A percentile compares a stretch with the other conserved stretches of the same genome.
Evolutionary conservation across 2,113 vertebrate genomes (phyloP).

Genomic region (Ciconia maguari): DNA sequence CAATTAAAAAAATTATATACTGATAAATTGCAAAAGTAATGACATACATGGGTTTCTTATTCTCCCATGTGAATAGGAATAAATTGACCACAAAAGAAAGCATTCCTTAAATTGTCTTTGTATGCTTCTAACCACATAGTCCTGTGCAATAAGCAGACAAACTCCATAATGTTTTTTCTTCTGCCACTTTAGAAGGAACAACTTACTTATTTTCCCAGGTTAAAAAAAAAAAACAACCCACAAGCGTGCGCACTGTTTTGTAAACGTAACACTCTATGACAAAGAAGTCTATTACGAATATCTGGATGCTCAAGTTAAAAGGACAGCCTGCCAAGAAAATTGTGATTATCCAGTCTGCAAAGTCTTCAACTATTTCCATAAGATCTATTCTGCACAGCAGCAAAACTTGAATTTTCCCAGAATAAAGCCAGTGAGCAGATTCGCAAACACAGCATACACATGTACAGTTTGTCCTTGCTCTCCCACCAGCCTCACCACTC

Average conservation of each 20-base stretch:
- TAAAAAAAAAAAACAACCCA: background rate
- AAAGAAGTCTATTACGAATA: background rate
- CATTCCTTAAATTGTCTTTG: background rate
- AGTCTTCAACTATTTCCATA: background rate
- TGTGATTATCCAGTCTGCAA: background rate
- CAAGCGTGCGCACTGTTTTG: background rate
- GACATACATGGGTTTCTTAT: background rate
- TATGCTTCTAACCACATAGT: background rate
- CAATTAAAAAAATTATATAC: background rate
- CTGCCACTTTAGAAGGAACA: background rate
- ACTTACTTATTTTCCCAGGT: background rate
- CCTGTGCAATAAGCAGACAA: background rate
- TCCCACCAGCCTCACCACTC: background rate
- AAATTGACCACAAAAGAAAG: background rate
- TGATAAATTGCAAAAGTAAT: background rate
- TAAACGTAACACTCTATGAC: background rate
- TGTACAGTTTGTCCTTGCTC: background rate
- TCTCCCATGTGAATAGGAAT: background rate
- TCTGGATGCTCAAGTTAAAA: background rate
- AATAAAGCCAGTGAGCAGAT: background rate
- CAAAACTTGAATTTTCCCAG: background rate
- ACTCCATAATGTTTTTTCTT: background rate
- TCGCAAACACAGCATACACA: background rate
- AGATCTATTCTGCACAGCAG: background rate
- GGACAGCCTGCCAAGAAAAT: conserved; percentile 30